Evolutionary conservation across 1,140 invertebrate genomes (phyloP), one percentile per base, ranked within the genome.

Genomic region (Schlechtendalia chinensis): DNA sequence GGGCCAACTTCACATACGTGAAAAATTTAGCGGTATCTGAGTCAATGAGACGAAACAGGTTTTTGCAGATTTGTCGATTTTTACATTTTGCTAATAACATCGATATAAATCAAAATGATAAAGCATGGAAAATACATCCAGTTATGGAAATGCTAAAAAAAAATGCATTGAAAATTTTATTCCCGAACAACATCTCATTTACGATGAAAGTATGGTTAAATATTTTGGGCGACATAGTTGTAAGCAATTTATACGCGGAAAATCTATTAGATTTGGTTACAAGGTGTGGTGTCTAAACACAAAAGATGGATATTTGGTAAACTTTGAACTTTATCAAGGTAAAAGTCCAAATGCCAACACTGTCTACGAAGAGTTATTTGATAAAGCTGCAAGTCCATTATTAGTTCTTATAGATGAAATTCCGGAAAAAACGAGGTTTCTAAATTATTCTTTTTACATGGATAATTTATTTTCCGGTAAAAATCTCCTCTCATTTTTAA

Each of bases 161-260:
- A 12, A 14, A 32, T 69, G 65, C 47, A 69, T 69, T 69, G 5
- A 47, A 5, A 69, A 69, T 50, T 69, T 69, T 69, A 4, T 69
- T 4, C n/a, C 65, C 3, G 65, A 69, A 69, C 8, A 69, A 14
- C 65, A 69, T 11, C 12, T 69, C 6, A n/a, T 39, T 0, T 69
- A 69, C 24, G 74, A 81, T 19, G 82, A 83, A 80, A 71, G 22
- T 61, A 45, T 81, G 67, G 53, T 82, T 5, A 69, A 83, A 81
- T 85, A 83, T 83, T 80, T 83, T 74, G 82, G 82, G n/a, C 39
- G 77, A 12, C 80, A 82, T 54, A 79, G 69, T n/a, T 54, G 65
- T 11, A 82, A 82, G 39, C 81, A 82, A 29, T 83, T 81, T 50
- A 82, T 83, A 82, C 16, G 82, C 80, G 75, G 56, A 81, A 84